A percentile compares a stretch with the other conserved stretches of the same genome.
These are phyloP conservation scores for Pseudanteris insignis DNA, from an alignment of 2,888 invertebrate species.

Conservation along the genomic window DNA sequence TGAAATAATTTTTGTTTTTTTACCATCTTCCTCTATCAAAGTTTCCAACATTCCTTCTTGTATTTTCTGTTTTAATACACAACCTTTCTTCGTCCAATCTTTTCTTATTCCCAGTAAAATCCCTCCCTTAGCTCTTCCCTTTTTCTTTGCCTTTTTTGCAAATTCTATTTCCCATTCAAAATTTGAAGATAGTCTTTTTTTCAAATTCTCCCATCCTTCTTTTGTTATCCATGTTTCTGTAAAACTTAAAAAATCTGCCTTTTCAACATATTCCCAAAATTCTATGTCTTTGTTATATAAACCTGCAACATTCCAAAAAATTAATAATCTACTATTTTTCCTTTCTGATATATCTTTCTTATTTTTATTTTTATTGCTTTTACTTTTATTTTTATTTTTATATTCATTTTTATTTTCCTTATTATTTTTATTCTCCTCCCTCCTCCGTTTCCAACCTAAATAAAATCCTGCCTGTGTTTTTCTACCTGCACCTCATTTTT, in stretches of 20 bases:
- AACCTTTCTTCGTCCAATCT: not conserved
- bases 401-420: no score
- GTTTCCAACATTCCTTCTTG: not conserved
- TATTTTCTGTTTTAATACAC: not conserved
- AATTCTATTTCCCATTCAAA: not conserved
- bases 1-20: not conserved
- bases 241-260: constrained; percentile 13
- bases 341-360: not conserved
- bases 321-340: not conserved
- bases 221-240: constrained; percentile 9
- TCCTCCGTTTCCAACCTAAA: not conserved
- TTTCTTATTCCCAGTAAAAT: not conserved
- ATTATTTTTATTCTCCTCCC: not conserved
- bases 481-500: not conserved
- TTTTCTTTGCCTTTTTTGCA: constrained; percentile 1
- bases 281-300: constrained; percentile 35
- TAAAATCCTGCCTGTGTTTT: not conserved
- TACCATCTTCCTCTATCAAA: not conserved
- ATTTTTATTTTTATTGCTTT: not conserved
- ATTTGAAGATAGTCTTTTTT: not conserved
- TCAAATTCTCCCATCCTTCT: constrained; percentile 19
- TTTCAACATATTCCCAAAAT: constrained; percentile 26
- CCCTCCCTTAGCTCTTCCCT: constrained; percentile 1
- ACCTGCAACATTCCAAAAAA: constrained; percentile 43
- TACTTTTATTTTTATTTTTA: not conserved